Conservation (phyloP, 2,888 invertebrate species). For the Lampropteryx suffumata region DNA sequence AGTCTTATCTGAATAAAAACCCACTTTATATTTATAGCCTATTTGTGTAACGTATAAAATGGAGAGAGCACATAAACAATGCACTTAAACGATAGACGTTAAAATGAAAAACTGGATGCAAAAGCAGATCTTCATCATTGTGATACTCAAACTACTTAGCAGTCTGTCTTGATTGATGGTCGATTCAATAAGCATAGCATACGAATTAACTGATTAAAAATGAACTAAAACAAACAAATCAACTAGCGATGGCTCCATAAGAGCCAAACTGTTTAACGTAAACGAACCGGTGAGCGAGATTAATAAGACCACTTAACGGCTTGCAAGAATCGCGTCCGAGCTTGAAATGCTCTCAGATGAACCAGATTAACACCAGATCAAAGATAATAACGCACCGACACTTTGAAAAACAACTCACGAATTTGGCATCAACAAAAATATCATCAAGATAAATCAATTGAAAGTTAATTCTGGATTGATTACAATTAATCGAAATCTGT, state of each 20-base stretch:
- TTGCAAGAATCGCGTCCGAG: slow-evolving; percentile 51
- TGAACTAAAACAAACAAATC: slow-evolving; percentile 30
- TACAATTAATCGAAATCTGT: slow-evolving; percentile 50
- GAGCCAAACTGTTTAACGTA: slow-evolving; percentile 50
- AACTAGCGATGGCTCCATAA: slow-evolving; percentile 36
- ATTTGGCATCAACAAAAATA: slow-evolving; percentile 34
- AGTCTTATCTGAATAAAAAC: slow-evolving; percentile 16
- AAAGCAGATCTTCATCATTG: slow-evolving; percentile 16
- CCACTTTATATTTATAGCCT: slow-evolving; percentile 15
- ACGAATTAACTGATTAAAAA: slow-evolving; percentile 34
- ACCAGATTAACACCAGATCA: slow-evolving; percentile 48
- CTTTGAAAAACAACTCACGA: slow-evolving; percentile 35
- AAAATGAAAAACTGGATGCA: background rate
- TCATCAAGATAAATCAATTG: slow-evolving; percentile 35
- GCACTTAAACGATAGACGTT: background rate
- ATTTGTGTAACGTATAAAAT: slow-evolving; percentile 7
- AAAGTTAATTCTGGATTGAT: slow-evolving; percentile 34
- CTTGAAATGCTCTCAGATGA: slow-evolving; percentile 49
- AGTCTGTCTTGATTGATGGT: slow-evolving; percentile 29
- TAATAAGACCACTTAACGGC: slow-evolving; percentile 61
- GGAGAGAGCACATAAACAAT: slow-evolving; percentile 7
- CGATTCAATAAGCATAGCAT: slow-evolving; percentile 28
- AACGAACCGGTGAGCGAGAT: slow-evolving; percentile 56
- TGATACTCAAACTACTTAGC: slow-evolving; percentile 17
- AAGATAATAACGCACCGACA: slow-evolving; percentile 47